Conservation (phyloP, 2,888 invertebrate genomes). For the Blomia tropicalis region DNA sequence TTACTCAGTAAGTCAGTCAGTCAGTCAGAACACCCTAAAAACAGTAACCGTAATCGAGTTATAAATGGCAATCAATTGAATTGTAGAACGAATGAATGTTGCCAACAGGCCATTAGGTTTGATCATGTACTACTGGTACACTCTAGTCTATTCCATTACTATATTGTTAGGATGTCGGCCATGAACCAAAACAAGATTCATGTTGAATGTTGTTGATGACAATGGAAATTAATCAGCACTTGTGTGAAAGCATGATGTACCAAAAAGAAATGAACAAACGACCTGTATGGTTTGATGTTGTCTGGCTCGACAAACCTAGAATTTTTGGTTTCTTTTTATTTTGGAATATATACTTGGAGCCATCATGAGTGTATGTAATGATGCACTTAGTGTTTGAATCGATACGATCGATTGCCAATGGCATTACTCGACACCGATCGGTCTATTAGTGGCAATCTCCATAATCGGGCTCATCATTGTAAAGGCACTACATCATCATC, state of each 20-base stretch:
- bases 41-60: constrained; percentile 5
- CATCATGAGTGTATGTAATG: not conserved
- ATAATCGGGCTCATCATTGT: constrained; percentile 11
- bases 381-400: not conserved
- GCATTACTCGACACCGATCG: not conserved
- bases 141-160: too few relatives aligned
- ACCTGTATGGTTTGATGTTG: too few relatives aligned
- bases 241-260: not conserved
- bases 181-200: not conserved
- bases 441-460: constrained; percentile 5
- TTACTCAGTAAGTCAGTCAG: too few relatives aligned
- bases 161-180: not conserved
- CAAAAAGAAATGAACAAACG: not conserved
- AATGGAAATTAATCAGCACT: not conserved
- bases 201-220: not conserved
- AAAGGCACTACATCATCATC: not conserved
- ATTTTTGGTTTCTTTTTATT: not conserved
- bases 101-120: not conserved
- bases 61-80: constrained; percentile 10
- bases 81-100: not conserved
- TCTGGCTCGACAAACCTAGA: not conserved
- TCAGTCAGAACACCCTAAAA: too few relatives aligned
- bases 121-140: too few relatives aligned
- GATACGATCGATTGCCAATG: constrained; percentile 6
- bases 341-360: too few relatives aligned